These are phyloP conservation scores for Andrena chrysosceles DNA, from an alignment of 2,888 invertebrate species.

Conservation along the genomic window DNA sequence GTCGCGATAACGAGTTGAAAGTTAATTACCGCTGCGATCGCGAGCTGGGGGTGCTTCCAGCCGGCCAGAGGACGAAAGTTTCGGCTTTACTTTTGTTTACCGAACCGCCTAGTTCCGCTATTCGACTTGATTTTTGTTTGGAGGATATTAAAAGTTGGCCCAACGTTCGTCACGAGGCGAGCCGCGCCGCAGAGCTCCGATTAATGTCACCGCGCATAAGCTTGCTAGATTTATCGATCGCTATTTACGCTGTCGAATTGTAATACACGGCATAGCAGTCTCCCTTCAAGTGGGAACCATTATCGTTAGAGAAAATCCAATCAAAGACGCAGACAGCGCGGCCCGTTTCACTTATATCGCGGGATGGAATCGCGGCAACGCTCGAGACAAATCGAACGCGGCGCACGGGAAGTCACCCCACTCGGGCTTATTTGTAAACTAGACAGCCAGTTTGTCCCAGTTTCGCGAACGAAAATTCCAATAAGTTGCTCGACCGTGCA, in stretches of 20 bases:
- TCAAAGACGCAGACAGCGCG: background rate
- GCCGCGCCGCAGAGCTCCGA: background rate
- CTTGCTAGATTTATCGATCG: background rate
- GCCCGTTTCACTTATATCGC: background rate
- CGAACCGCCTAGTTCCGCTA: background rate
- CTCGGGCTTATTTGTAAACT: slow-evolving; percentile 42
- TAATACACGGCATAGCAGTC: background rate
- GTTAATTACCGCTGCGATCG: slow-evolving; percentile 47
- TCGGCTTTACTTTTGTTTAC: slow-evolving; percentile 18
- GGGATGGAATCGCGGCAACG: slow-evolving; percentile 3
- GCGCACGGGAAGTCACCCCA: background rate
- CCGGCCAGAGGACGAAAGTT: background rate
- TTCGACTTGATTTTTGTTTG: slow-evolving; percentile 1
- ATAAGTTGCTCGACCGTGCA: slow-evolving; percentile 17
- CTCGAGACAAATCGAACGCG: slow-evolving; percentile 19
- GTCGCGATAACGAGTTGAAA: slow-evolving; percentile 52
- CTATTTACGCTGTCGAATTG: background rate
- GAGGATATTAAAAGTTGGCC: background rate
- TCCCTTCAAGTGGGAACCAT: background rate
- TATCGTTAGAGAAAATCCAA: background rate
- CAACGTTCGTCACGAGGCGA: background rate
- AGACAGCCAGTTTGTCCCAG: slow-evolving; percentile 41
- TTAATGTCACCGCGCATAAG: background rate
- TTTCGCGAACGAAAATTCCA: slow-evolving; percentile 42
- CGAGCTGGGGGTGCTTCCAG: background rate